Percentiles rank a stretch among this genome's conserved stretches.
Evolutionary conservation across 37 sponge, comb jelly and placozoan genomes (phyloP).

Genomic region (Halisarca cf. caerulea): DNA sequence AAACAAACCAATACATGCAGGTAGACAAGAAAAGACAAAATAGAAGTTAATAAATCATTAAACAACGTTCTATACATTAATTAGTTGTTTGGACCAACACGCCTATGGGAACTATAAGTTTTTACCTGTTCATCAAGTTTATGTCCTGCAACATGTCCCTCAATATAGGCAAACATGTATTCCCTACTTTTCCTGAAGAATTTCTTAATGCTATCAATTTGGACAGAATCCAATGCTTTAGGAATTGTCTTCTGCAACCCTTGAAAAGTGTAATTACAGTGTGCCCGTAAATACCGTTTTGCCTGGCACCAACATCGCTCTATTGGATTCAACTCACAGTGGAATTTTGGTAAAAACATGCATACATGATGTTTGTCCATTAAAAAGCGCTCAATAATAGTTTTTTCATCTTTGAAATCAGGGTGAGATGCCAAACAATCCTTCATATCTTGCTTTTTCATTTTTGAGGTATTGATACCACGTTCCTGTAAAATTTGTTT

Average conservation of each 20-base stretch:
- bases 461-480: conserved; percentile 13
- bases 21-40: too few species aligned
- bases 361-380: conserved; percentile 20
- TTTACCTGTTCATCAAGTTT: too few species aligned
- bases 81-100: too few species aligned
- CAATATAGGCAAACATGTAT: not conserved
- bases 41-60: too few species aligned
- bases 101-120: too few species aligned
- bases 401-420: conserved; percentile 53
- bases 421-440: conserved; percentile 18
- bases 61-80: too few species aligned
- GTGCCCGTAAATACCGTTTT: conserved; percentile 31
- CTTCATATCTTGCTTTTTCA: conserved; percentile 42
- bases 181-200: not conserved
- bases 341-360: conserved; percentile 49
- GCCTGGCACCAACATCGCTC: conserved; percentile 51
- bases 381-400: conserved; percentile 38
- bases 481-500: conserved; percentile 26
- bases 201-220: not conserved
- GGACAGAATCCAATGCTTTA: too few species aligned
- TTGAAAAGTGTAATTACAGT: conserved; percentile 35
- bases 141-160: too few species aligned
- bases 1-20: too few species aligned
- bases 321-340: conserved; percentile 55
- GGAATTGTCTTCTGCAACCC: not conserved